Conservation (phyloP, 1,140 invertebrate genomes). For the Lepidotrigona ventralis region DNA sequence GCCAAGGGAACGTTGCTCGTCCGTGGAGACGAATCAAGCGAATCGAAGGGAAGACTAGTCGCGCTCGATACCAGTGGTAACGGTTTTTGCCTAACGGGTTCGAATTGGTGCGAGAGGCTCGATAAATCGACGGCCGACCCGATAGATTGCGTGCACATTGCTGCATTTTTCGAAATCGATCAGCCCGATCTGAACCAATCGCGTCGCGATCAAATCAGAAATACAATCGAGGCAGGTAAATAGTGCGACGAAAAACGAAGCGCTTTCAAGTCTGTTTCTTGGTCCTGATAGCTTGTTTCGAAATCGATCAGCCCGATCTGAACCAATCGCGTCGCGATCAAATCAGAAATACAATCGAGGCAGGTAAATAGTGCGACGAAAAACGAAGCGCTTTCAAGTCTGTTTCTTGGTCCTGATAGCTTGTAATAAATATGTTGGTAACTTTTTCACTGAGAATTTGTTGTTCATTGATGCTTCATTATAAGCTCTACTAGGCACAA, state of each 20-base stretch:
- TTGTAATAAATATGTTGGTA: no score
- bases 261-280: no score
- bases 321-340: not conserved
- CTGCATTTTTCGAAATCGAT: not conserved
- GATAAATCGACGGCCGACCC: slow-evolving; percentile 10
- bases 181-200: not conserved
- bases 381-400: no score
- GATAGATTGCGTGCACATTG: not conserved
- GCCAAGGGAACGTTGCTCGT: not conserved
- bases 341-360: not conserved
- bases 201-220: not conserved
- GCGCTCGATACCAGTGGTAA: slow-evolving; percentile 33
- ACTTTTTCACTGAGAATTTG: no score
- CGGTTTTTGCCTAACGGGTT: slow-evolving; percentile 47
- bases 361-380: no score
- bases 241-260: no score
- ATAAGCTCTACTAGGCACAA: no score
- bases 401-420: no score
- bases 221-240: not conserved
- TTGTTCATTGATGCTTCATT: no score
- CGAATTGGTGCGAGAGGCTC: slow-evolving; percentile 24
- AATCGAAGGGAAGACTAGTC: slow-evolving; percentile 7
- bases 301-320: not conserved
- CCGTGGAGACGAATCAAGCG: not conserved
- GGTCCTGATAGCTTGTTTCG: no score